phyloP scores from a whole-genome alignment of 2,797 vertebrate genomes.

The Pempheris klunzingeri region DNA sequence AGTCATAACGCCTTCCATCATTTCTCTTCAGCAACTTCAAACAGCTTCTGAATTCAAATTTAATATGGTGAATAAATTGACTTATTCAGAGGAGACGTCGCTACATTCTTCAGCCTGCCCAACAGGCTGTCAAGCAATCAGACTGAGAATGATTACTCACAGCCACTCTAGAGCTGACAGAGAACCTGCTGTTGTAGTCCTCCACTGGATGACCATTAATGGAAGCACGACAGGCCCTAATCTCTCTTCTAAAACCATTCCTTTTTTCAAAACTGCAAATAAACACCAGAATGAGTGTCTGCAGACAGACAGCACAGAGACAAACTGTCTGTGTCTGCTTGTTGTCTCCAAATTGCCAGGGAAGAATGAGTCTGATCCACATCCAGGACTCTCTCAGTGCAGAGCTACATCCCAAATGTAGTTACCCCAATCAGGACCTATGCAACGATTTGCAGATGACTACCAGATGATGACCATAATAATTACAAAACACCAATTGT shows the following conservation, averaged over 20 bases:
- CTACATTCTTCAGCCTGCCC: not conserved
- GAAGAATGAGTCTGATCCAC: constrained; percentile 42
- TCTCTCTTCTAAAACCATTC: constrained; percentile 43
- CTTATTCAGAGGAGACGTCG: not conserved
- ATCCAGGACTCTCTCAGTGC: constrained; percentile 15
- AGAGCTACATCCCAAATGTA: constrained; percentile 34
- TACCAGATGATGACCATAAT: constrained; percentile 63
- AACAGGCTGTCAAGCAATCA: not conserved
- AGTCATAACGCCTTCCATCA: constrained; percentile 48
- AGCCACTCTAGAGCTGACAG: constrained; percentile 19
- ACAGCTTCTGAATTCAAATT: not conserved
- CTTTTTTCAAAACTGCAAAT: constrained; percentile 60
- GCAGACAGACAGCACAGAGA: constrained; percentile 49
- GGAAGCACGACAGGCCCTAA: constrained; percentile 40
- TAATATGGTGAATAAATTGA: not conserved
- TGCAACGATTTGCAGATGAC: constrained; percentile 53
- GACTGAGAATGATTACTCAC: constrained; percentile 25
- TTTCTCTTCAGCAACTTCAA: constrained; percentile 3
- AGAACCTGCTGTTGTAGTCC: constrained; percentile 21
- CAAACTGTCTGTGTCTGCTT: constrained; percentile 43
- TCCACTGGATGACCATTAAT: constrained; percentile 60
- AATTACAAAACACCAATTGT: constrained; percentile 38
- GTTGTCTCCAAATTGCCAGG: constrained; percentile 41
- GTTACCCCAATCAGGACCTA: constrained; percentile 47
- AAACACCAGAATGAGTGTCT: constrained; percentile 56